Percentiles rank a stretch among this genome's conserved stretches.
Conservation (phyloP, 2,113 vertebrate genomes). For the Telmatochromis sp. region DNA sequence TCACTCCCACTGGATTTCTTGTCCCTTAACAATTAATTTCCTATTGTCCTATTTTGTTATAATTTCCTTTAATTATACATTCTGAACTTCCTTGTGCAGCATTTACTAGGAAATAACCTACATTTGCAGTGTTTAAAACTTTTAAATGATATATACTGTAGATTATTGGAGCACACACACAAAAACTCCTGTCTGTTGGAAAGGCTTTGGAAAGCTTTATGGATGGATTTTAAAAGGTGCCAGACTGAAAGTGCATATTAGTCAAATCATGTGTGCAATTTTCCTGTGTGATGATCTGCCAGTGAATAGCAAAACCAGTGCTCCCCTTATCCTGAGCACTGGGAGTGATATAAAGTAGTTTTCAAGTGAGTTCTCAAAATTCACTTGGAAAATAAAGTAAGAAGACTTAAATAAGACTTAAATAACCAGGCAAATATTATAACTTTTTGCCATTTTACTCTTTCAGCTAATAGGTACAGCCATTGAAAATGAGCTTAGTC, state of each 20-base stretch:
- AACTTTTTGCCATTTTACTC: not conserved
- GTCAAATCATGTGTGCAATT: not conserved
- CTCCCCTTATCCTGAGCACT: not conserved
- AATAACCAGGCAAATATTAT: not conserved
- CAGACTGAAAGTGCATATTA: not conserved
- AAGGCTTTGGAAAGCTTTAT: not conserved
- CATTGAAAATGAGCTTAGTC: not conserved
- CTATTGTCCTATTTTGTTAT: slow-evolving; percentile 10
- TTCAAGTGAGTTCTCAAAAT: not conserved
- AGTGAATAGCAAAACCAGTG: not conserved
- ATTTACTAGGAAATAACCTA: not conserved
- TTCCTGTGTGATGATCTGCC: not conserved
- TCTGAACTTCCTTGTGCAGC: not conserved
- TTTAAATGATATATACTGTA: not conserved
- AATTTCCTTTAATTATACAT: not conserved
- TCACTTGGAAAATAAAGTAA: not conserved
- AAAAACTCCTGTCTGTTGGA: not conserved
- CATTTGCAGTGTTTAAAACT: not conserved
- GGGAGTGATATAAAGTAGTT: not conserved
- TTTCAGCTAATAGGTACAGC: not conserved
- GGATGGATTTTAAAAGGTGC: not conserved
- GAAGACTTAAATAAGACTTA: not conserved
- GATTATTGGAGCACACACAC: not conserved
- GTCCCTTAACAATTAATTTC: slow-evolving; percentile 4
- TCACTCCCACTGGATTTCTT: not conserved